Evolutionary conservation across 2,888 invertebrate species (phyloP), one percentile per base, ranked within the genome.

Genomic region (Chrysina gloriosa): DNA sequence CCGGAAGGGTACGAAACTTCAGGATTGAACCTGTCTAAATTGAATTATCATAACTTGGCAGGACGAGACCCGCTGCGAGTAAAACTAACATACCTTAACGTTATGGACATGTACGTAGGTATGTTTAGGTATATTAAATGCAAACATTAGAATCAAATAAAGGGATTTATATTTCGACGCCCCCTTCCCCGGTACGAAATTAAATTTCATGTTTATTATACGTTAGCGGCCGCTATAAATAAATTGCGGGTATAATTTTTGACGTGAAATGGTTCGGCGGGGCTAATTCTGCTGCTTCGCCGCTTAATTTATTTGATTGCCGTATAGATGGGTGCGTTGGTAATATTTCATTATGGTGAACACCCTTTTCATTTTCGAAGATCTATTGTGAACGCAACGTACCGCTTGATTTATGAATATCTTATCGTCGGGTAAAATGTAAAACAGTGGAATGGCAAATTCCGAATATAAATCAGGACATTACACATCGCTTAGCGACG

Each of bases 401-500:
- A 16, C 48, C 23, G 21, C 23, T 52, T 64, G 64, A 64, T 64
- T 64, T 64, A 64, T 64, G 64, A 61, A 42, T 61, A 61, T 61
- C 58, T 61, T 61, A 61, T 61, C 58, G 45, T 16, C 58, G 42
- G 42, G 29, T 39, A 16, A 65, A 65, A 65, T 65, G 65, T 65
- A 65, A 65, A 65, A 65, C 65, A 65, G 39, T 52, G 39, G 50
- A 65, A 36, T 39, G 48, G 65, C 52, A 65, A 65, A 65, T 65
- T 52, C 52, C 14, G 39, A 36, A 48, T 52, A 65, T 65, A 65
- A 65, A 65, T 65, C 65, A 64, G 58, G 36, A 64, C 19, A 64
- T 64, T 39, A 64, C 64, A 47, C 50, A 52, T 19, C 50, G 34
- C 36, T 61, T 61, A 61, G 16, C 36, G 23, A 11, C 9, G 1